These are phyloP conservation scores for Rhagium mordax DNA, from an alignment of 2,888 invertebrate genomes.

Conservation along the genomic window DNA sequence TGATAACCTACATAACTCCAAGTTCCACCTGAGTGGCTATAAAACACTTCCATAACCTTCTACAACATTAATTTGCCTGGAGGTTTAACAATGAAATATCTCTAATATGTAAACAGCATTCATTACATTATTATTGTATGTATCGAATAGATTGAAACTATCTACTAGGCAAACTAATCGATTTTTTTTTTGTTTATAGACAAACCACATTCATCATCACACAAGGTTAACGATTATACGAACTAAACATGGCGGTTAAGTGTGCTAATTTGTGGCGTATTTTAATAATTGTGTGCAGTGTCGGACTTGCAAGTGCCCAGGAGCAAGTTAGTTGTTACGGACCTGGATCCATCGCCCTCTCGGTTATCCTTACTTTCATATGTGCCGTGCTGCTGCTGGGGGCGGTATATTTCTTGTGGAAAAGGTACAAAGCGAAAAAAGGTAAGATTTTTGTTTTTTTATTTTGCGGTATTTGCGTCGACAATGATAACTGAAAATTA, in stretches of 20 bases:
- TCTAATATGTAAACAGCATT: neutral
- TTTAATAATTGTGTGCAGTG: constrained; percentile 32
- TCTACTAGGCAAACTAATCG: neutral
- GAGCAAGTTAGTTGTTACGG: constrained; percentile 73
- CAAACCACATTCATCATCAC: constrained; percentile 4
- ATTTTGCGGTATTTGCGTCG: too few species aligned
- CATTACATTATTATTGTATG: neutral
- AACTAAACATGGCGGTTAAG: constrained; percentile 18
- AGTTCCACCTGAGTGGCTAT: constrained; percentile 31
- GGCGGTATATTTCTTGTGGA: constrained; percentile 66
- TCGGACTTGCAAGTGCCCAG: constrained; percentile 57
- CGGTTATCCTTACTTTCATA: constrained; percentile 81
- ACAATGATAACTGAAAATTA: too few species aligned
- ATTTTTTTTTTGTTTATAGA: constrained; percentile 20
- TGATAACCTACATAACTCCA: constrained; percentile 27
- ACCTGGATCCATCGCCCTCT: constrained; percentile 80
- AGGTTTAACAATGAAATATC: constrained; percentile 19
- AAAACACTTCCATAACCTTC: constrained; percentile 23
- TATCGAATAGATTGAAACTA: neutral
- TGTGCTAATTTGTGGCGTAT: constrained; percentile 27
- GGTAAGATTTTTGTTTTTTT: constrained; percentile 44
- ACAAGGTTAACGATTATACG: constrained; percentile 6
- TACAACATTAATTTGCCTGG: constrained; percentile 6
- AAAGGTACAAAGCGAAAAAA: constrained; percentile 55
- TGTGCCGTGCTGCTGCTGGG: constrained; percentile 76